Evolutionary conservation across 2,888 invertebrate genomes (phyloP).

Genomic region (Drosophila austrosaltans): DNA sequence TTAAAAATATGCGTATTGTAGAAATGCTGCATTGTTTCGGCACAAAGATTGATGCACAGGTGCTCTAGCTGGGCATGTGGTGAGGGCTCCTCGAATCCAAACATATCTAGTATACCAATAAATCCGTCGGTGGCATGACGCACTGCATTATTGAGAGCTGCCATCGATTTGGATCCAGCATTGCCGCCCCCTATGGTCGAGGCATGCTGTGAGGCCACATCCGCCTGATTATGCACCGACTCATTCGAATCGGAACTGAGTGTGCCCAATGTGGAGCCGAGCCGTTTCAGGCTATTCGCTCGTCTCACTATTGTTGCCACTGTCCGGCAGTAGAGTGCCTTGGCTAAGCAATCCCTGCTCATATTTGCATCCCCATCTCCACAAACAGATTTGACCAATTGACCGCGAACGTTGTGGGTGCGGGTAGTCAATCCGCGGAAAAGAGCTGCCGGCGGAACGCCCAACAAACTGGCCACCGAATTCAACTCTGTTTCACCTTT

Average conservation of each 20-base stretch:
- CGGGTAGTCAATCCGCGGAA: slow-evolving; percentile 91
- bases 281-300: slow-evolving; percentile 93
- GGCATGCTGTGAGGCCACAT: slow-evolving; percentile 93
- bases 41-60: slow-evolving; percentile 96
- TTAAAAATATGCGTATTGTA: slow-evolving; percentile 99
- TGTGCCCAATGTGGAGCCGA: slow-evolving; percentile 93
- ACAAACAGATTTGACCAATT: slow-evolving; percentile 91
- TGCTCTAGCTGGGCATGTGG: slow-evolving; percentile 94
- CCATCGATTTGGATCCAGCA: slow-evolving; percentile 95
- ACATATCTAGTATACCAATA: slow-evolving; percentile 98
- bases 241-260: slow-evolving; percentile 94
- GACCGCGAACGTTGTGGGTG: slow-evolving; percentile 90
- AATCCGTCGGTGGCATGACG: slow-evolving; percentile 97
- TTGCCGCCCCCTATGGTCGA: slow-evolving; percentile 90
- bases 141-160: slow-evolving; percentile 95
- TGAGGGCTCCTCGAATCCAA: slow-evolving; percentile 96
- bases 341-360: slow-evolving; percentile 94
- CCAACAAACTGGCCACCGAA: slow-evolving; percentile 92
- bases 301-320: slow-evolving; percentile 96
- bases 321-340: slow-evolving; percentile 96
- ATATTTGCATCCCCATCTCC: slow-evolving; percentile 94
- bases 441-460: slow-evolving; percentile 84
- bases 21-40: slow-evolving; percentile 98
- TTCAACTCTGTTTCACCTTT: slow-evolving; percentile 93
- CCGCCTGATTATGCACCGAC: slow-evolving; percentile 94